These are phyloP conservation scores for Netta rufina DNA, from an alignment of 2,797 vertebrate genomes.

Conservation along the genomic window DNA sequence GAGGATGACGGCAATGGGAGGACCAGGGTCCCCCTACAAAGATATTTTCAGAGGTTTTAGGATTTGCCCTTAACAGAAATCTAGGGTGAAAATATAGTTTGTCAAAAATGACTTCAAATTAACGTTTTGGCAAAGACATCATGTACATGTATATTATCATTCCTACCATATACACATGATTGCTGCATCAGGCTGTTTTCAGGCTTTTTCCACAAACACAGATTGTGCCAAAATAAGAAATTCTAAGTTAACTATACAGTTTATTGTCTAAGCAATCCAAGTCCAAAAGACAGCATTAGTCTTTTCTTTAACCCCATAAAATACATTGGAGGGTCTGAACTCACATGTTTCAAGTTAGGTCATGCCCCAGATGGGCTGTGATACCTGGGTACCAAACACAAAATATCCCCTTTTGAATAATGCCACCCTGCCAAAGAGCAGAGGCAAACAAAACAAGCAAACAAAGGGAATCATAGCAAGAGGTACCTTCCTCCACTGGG, in stretches of 20 bases:
- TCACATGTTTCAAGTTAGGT: neutral
- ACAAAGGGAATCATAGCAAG: neutral
- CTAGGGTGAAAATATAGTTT: neutral
- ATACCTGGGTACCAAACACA: fast-evolving
- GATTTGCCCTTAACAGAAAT: neutral
- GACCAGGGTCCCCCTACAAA: neutral
- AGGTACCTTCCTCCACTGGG: neutral
- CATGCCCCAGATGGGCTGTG: neutral
- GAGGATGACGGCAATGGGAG: neutral
- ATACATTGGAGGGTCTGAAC: neutral
- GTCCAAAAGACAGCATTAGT: neutral
- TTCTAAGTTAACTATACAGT: neutral
- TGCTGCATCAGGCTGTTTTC: neutral
- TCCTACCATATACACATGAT: neutral
- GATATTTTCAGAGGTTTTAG: neutral
- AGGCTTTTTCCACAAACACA: neutral
- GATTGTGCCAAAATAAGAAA: neutral
- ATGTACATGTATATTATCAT: neutral
- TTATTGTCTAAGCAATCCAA: neutral
- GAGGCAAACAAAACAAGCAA: fast-evolving
- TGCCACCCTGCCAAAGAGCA: fast-evolving
- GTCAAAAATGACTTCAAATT: neutral
- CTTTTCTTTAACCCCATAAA: neutral
- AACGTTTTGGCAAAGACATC: neutral
- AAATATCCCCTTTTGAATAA: neutral